A percentile compares a stretch with the other conserved stretches of the same genome.
Evolutionary conservation across 2,888 invertebrate genomes (phyloP).

Genomic region (Mythimna albipuncta): DNA sequence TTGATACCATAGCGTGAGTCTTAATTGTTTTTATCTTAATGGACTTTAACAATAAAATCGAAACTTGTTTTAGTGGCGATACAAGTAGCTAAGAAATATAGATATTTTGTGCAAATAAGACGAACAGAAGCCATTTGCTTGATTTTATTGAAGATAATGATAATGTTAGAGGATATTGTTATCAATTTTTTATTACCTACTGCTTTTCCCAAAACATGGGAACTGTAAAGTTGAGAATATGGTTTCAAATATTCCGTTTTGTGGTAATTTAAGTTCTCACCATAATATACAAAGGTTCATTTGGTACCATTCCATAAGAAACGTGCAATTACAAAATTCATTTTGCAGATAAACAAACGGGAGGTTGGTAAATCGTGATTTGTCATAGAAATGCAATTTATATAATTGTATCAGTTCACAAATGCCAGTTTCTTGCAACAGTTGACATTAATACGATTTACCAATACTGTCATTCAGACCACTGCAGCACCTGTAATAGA

Average conservation of each 20-base stretch:
- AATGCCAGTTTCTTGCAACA: constrained; percentile 60
- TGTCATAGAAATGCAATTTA: constrained; percentile 56
- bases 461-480: constrained; percentile 51
- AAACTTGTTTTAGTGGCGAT: constrained; percentile 14
- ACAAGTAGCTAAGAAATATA: constrained; percentile 10
- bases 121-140: constrained; percentile 34
- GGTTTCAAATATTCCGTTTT: neutral
- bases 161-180: constrained; percentile 1
- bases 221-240: neutral
- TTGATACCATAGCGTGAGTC: constrained; percentile 27
- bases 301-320: constrained; percentile 34
- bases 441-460: constrained; percentile 63
- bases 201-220: neutral
- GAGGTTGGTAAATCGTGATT: constrained; percentile 60
- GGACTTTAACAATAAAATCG: constrained; percentile 49
- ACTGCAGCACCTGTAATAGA: constrained; percentile 61
- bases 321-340: constrained; percentile 38
- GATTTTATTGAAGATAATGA: constrained; percentile 13
- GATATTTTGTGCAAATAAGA: constrained; percentile 33
- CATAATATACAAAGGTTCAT: constrained; percentile 5
- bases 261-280: neutral
- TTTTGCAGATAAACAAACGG: constrained; percentile 49
- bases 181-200: constrained; percentile 1
- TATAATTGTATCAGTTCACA: constrained; percentile 62
- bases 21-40: constrained; percentile 56